These are phyloP conservation scores for Rhea americana DNA, from an alignment of 2,113 vertebrate genomes.

Conservation along the genomic window DNA sequence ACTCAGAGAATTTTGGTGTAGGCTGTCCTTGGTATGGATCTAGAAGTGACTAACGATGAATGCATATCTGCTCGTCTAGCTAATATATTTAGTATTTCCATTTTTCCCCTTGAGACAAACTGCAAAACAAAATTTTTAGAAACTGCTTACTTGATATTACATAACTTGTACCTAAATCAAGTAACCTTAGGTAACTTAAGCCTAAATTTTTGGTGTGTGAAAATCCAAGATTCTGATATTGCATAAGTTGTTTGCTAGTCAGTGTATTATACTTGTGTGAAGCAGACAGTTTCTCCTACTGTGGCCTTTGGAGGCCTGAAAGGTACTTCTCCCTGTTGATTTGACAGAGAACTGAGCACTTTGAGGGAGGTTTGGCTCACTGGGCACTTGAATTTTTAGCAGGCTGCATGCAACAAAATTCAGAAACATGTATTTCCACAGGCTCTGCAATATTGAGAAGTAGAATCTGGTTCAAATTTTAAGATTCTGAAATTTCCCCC, in stretches of 20 bases:
- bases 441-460: neutral
- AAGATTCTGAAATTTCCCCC: neutral
- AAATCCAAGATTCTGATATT: neutral
- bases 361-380: neutral
- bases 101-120: neutral
- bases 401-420: neutral
- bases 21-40: neutral
- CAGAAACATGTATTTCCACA: neutral
- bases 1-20: neutral
- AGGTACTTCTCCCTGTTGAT: neutral
- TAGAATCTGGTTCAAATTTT: neutral
- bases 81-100: neutral
- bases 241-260: neutral
- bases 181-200: neutral
- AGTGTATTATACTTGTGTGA: neutral
- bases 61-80: neutral
- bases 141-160: neutral
- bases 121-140: neutral
- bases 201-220: neutral
- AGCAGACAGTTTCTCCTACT: neutral
- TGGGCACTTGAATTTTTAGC: neutral
- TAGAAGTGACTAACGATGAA: neutral
- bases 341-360: neutral
- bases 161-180: neutral
- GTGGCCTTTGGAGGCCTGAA: neutral